Conservation (phyloP, 2,888 invertebrate species). For the Eucera pruinosa region DNA sequence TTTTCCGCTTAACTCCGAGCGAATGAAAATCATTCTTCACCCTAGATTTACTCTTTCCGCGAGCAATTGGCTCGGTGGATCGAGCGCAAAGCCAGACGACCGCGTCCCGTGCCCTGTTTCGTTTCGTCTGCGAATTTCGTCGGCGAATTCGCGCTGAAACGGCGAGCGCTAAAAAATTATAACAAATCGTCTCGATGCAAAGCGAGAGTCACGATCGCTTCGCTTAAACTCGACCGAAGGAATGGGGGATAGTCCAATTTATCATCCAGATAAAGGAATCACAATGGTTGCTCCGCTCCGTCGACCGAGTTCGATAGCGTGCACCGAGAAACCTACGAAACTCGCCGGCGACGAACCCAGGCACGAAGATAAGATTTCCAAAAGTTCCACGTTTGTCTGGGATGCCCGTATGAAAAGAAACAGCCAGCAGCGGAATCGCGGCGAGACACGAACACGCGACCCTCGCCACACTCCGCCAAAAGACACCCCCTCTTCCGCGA, state of each 20-base stretch:
- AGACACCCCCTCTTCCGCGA: background rate
- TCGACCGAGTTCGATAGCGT: slow-evolving; percentile 52
- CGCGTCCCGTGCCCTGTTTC: too few relatives aligned
- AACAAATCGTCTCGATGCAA: slow-evolving; percentile 19
- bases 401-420: slow-evolving; percentile 11
- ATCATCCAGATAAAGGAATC: slow-evolving; percentile 61
- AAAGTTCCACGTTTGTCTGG: slow-evolving; percentile 31
- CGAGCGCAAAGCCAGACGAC: background rate
- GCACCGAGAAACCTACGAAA: slow-evolving; percentile 40
- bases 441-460: background rate
- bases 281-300: slow-evolving; percentile 30
- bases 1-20: slow-evolving; percentile 5
- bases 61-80: background rate
- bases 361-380: slow-evolving; percentile 62
- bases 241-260: slow-evolving; percentile 52
- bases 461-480: background rate
- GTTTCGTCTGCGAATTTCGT: too few relatives aligned
- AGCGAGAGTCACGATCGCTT: slow-evolving; percentile 28
- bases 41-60: slow-evolving; percentile 8
- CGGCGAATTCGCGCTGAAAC: too few relatives aligned
- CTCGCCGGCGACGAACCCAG: slow-evolving; percentile 50
- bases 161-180: slow-evolving; percentile 11
- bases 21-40: slow-evolving; percentile 32
- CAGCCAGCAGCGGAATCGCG: background rate
- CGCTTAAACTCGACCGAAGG: slow-evolving; percentile 19